Conservation (phyloP, 2,888 invertebrate genomes). For the Eilema depressum region DNA sequence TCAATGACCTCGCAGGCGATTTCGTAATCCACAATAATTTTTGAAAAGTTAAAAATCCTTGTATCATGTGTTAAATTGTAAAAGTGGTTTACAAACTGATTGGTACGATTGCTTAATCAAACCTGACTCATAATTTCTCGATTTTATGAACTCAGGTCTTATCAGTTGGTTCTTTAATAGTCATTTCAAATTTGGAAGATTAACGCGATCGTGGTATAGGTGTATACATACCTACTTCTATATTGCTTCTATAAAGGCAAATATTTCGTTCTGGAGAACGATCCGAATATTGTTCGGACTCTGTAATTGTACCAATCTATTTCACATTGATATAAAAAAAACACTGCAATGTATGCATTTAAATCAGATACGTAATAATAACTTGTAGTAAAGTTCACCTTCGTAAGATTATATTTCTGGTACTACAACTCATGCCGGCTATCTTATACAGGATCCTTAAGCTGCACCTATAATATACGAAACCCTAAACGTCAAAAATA, state of each 20-base stretch:
- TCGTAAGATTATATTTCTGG: slow-evolving; percentile 10
- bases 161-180: background rate
- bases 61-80: no score
- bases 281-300: background rate
- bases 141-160: background rate
- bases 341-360: no score
- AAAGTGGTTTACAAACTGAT: background rate
- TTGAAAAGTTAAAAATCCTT: background rate
- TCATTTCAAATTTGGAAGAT: no score
- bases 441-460: slow-evolving; percentile 38
- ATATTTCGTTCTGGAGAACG: background rate
- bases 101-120: background rate
- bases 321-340: background rate
- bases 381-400: no score
- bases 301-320: background rate
- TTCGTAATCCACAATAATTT: slow-evolving; percentile 9
- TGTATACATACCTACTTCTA: no score
- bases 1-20: slow-evolving; percentile 20
- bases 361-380: background rate
- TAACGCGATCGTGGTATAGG: no score
- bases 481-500: slow-evolving; percentile 70
- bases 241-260: no score
- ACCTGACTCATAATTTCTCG: background rate
- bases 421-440: slow-evolving; percentile 32
- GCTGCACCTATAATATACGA: slow-evolving; percentile 57